These are phyloP conservation scores for Eupeodes luniger DNA, from an alignment of 2,888 invertebrate genomes.

Conservation along the genomic window DNA sequence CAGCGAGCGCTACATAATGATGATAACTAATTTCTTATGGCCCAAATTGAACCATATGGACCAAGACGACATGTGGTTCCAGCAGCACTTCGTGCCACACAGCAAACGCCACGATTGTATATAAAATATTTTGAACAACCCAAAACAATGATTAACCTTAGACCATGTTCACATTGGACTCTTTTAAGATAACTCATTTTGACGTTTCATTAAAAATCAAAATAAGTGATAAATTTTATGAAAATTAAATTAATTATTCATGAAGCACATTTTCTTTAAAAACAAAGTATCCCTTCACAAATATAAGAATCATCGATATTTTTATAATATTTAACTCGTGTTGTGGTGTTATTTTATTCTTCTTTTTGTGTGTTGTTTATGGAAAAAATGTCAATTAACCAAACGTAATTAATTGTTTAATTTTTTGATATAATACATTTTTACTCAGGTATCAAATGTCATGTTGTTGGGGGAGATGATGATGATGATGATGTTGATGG, in stretches of 20 bases:
- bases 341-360: constrained; percentile 21
- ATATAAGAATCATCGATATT: constrained; percentile 48
- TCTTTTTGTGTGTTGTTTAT: neutral
- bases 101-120: no score
- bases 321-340: constrained; percentile 39
- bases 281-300: neutral
- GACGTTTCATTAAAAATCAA: neutral
- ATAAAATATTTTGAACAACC: no score
- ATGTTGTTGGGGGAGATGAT: constrained; percentile 19
- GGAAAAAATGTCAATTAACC: constrained; percentile 68
- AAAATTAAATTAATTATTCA: neutral
- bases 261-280: constrained; percentile 20
- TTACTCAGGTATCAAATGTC: constrained; percentile 49
- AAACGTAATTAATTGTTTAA: constrained; percentile 65
- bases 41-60: no score
- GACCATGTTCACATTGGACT: no score
- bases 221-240: neutral
- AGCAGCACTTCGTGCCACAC: no score
- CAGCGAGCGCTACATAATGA: no score
- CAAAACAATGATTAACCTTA: no score
- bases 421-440: constrained; percentile 36
- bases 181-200: no score
- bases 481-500: constrained; percentile 8
- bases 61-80: no score
- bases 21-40: no score